Percentiles rank a stretch among this genome's conserved stretches.
These are phyloP conservation scores for Bilobella aurantiaca DNA, from an alignment of 1,140 invertebrate genomes.

Conservation along the genomic window DNA sequence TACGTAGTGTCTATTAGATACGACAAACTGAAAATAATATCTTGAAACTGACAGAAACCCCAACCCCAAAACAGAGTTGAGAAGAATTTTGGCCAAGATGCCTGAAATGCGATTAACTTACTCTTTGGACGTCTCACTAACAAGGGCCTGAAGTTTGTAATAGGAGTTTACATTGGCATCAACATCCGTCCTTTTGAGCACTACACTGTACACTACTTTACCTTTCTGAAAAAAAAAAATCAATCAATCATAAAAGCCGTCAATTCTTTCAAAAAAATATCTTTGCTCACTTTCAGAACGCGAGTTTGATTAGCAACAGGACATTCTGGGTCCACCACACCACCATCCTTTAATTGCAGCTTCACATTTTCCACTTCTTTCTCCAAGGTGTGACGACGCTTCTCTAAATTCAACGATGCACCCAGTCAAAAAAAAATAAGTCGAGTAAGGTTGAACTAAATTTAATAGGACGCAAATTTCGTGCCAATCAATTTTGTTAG, in stretches of 20 bases:
- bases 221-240: conserved; percentile 28
- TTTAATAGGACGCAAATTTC: too few relatives aligned
- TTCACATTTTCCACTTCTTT: conserved; percentile 46
- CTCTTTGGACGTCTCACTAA: conserved; percentile 56
- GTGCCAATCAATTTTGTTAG: too few relatives aligned
- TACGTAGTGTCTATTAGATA: conserved; percentile 11
- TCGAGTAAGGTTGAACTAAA: too few relatives aligned
- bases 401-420: too few relatives aligned
- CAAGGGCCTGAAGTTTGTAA: conserved; percentile 87
- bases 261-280: background rate
- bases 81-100: background rate
- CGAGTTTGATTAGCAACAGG: conserved; percentile 67
- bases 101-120: conserved; percentile 38
- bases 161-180: conserved; percentile 79
- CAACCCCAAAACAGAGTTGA: conserved; percentile 10
- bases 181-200: conserved; percentile 76
- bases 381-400: too few relatives aligned
- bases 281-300: conserved; percentile 52
- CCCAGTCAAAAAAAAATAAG: too few relatives aligned
- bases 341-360: conserved; percentile 72
- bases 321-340: conserved; percentile 81
- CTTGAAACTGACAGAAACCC: too few relatives aligned
- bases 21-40: too few relatives aligned
- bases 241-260: too few relatives aligned
- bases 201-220: conserved; percentile 55